Base-by-base conservation (phyloP, 2,888 invertebrate genomes). In the Lissocephala sabroskyi region DNA sequence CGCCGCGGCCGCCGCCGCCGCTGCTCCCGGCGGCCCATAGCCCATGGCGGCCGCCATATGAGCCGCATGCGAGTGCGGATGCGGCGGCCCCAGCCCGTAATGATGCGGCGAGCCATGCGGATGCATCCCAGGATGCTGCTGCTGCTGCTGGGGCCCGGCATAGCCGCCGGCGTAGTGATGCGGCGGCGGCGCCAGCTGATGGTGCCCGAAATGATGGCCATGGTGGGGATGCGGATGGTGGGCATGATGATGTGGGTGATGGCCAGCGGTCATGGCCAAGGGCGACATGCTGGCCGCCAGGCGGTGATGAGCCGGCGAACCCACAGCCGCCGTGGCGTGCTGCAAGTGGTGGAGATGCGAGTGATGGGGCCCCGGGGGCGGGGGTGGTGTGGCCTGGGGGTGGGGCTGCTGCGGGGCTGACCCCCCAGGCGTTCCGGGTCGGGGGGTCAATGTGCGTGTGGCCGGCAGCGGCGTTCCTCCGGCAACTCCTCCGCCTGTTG, bases 21-120 rank as follows among this genome's bases (percentile, higher is more conserved):
- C n/a, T n/a, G n/a, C n/a, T n/a, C n/a, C n/a, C n/a, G 61, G 52
- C 67, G 73, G 32, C 10, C 64, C 67, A 45, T 67, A 76, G 11
- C 68, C 65, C 62, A 67, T 55, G 17, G 73, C n/a, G n/a, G n/a
- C 73, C 10, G 73, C 68, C 73, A 76, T 68, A 44, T 70, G 76
- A 23, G 11, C 49, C 49, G 33, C 45, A 56, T 70, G 64, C 16
- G 59, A 17, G 46, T 56, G 60, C 13, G 53, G 43, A 53, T 65
- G 65, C 23, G 52, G 44, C 54, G 58, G 43, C 56, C 62, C 11
- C 35, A 35, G 7, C 3, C 7, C 35, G 17, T 35, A 35, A 6
- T 13, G 45, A 40, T 63, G 70, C 37, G 56, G 48, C 44, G 59
- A 67, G 18, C 56, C 53, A 56, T 70, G 79, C 3, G 59, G 14